Evolutionary conservation across 2,113 vertebrate species (phyloP).

Genomic region (Micronisus gabar): DNA sequence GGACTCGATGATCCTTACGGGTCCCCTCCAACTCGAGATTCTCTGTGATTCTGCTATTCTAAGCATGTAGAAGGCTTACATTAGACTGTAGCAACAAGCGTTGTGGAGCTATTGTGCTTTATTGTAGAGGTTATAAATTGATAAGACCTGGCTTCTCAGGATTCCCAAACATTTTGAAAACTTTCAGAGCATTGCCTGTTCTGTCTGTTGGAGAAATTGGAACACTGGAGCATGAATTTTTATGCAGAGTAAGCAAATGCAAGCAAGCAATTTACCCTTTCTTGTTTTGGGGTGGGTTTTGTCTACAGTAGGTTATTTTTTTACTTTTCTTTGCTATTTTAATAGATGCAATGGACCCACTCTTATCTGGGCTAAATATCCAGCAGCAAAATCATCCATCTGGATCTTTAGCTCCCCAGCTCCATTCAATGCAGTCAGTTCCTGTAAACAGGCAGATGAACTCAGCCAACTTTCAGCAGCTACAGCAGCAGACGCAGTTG

Average conservation of each 20-base stretch:
- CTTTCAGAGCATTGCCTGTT: not conserved
- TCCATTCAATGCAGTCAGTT: constrained; percentile 89
- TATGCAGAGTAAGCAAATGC: not conserved
- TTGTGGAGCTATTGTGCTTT: not conserved
- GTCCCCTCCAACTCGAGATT: not conserved
- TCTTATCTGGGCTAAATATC: constrained; percentile 86
- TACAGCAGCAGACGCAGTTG: constrained; percentile 81
- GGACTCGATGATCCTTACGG: not conserved
- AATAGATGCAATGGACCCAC: constrained; percentile 89
- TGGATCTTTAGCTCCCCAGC: constrained; percentile 84
- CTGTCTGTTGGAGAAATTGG: not conserved
- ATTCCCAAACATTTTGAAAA: not conserved
- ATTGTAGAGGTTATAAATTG: not conserved
- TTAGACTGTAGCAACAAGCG: not conserved
- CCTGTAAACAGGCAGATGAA: constrained; percentile 88
- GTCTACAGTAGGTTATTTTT: not conserved
- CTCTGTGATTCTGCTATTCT: not conserved
- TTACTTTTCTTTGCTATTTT: constrained; percentile 49
- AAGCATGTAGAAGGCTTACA: not conserved
- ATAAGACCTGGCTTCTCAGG: not conserved
- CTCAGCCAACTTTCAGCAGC: constrained; percentile 87
- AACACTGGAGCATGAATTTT: not conserved
- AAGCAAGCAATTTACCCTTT: not conserved
- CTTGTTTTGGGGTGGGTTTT: not conserved
- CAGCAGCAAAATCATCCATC: constrained; percentile 84